phyloP scores from a whole-genome alignment of 2,113 vertebrate species.

The Muscicapa adusta region DNA sequence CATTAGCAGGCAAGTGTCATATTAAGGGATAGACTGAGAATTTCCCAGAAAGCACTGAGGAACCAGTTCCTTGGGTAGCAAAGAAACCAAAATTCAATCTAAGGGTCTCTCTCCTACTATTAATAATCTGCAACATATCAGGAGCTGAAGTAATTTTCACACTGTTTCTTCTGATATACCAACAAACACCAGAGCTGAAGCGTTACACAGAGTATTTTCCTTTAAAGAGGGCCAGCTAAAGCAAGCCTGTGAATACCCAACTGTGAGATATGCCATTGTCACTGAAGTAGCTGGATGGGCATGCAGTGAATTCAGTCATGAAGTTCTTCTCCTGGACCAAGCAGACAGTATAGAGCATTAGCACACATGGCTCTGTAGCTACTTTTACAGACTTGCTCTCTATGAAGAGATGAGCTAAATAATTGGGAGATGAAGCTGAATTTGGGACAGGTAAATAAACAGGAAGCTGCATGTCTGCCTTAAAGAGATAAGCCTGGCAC shows the following conservation, averaged over 20 bases:
- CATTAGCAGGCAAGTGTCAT: neutral
- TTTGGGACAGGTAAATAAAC: neutral
- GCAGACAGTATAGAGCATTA: neutral
- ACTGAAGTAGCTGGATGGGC: neutral
- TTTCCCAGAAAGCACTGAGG: neutral
- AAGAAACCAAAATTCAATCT: neutral
- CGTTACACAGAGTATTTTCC: neutral
- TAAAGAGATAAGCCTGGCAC: slow-evolving; percentile 12
- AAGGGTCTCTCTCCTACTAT: neutral
- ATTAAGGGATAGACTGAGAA: neutral
- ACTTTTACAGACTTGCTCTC: neutral
- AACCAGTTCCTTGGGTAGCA: neutral
- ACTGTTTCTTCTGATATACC: neutral
- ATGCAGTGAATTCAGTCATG: accelerated
- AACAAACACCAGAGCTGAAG: neutral
- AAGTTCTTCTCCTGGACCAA: neutral
- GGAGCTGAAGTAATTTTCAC: neutral
- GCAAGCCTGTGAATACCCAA: neutral
- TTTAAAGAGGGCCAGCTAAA: neutral
- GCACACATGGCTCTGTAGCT: neutral
- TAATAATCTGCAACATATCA: neutral
- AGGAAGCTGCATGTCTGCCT: neutral
- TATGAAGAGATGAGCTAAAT: neutral
- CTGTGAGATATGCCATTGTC: neutral
- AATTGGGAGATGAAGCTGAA: neutral